Evolutionary conservation across 2,113 vertebrate genomes (phyloP), one percentile per base, ranked within the genome.

Genomic region (Condylura cristata): DNA sequence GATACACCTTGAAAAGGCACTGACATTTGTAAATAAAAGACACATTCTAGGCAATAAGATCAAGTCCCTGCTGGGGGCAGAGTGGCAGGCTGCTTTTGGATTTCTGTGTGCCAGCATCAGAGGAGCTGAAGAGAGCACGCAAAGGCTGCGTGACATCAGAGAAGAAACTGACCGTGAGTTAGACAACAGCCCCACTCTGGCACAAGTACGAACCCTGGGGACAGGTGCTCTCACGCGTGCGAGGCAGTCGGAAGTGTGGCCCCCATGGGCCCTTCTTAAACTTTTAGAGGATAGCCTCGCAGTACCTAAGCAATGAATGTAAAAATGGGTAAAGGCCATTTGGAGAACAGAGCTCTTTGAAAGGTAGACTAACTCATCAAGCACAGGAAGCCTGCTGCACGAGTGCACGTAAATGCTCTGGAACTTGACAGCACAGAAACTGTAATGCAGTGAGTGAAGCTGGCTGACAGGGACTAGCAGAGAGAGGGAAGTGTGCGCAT

Each of bases 11-110:
- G 5, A 80, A 72, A 94, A 66, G 16, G n/a, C 86, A 94, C 22
- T 75, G n/a, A 34, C 53, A 46, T 83, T 48, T 63, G 34, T 53
- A 96, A 95, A 86, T 82, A 70, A 82, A 76, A 92, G 7, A 39
- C 30, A 82, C 16, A 68, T 68, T 66, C 41, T 61, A 74, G 44
- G 66, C 12, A 30, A 78, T 78, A 60, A 93, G 75, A 78, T 63
- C 30, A 91, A 71, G 32, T 82, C 4, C 22, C 22, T 60, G 32
- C 66, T 68, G 22, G 78, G 41, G 37, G 71, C 24, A 89, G 84
- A 82, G 78, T 78, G 24, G 72, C 46, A 81, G 26, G 22, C 22
- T 63, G 9, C 8, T 83, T 61, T 60, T 76, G 87, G 41, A 66
- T 86, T 78, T 76, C 41, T 68, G 34, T 41, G 68, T 78, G 53